A percentile compares a stretch with the other conserved stretches of the same genome.
Conservation (phyloP, 2,797 vertebrate genomes). For the Artibeus jamaicensis region DNA sequence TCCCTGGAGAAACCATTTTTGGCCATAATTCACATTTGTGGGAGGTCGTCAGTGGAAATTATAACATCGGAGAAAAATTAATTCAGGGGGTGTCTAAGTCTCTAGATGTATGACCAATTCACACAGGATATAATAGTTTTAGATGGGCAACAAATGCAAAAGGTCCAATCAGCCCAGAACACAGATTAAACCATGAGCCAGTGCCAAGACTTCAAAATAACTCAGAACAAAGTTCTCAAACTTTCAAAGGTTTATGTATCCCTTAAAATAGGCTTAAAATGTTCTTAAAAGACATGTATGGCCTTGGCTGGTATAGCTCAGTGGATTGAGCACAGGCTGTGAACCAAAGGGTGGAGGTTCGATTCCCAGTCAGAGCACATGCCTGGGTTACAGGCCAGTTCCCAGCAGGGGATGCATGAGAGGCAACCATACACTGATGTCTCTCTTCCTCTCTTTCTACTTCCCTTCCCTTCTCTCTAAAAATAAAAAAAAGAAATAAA, state of each 20-base stretch:
- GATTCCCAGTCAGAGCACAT: no score
- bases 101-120: not conserved
- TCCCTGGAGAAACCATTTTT: not conserved
- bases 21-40: not conserved
- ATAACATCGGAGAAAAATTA: slow-evolving; percentile 13
- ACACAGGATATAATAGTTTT: not conserved
- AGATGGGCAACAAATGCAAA: not conserved
- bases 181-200: not conserved
- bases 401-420: no score
- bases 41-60: not conserved
- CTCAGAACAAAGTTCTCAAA: not conserved
- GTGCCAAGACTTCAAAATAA: not conserved
- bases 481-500: not conserved
- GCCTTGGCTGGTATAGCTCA: no score
- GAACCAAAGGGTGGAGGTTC: no score
- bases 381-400: no score
- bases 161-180: not conserved
- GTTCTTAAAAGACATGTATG: not conserved
- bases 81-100: not conserved
- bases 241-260: not conserved
- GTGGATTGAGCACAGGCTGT: no score
- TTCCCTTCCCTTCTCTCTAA: no score
- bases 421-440: no score
- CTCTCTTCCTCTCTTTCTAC: no score
- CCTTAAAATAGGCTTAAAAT: not conserved